These are phyloP conservation scores for Cheilosia grossa DNA, from an alignment of 2,888 invertebrate species.

Conservation along the genomic window DNA sequence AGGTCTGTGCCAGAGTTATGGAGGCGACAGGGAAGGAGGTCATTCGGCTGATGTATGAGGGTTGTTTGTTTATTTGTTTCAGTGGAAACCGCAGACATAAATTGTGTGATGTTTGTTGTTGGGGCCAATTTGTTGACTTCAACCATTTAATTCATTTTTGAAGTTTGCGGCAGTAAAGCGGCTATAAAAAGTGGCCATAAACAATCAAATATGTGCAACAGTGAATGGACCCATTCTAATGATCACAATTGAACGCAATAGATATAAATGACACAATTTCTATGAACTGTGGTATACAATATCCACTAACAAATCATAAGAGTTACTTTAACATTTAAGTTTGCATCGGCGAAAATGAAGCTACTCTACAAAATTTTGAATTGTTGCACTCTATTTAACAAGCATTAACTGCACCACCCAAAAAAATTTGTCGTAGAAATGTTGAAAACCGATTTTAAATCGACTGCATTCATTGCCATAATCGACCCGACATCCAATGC, in stretches of 20 bases:
- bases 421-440: too few relatives aligned
- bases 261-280: background rate
- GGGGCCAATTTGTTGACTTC: slow-evolving; percentile 38
- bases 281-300: too few relatives aligned
- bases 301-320: too few relatives aligned
- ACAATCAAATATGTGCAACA: slow-evolving; percentile 6
- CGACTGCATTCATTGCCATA: too few relatives aligned
- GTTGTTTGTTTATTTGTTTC: slow-evolving; percentile 50
- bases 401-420: too few relatives aligned
- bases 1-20: slow-evolving; percentile 27
- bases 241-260: background rate
- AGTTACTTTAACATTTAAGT: too few relatives aligned
- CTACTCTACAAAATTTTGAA: too few relatives aligned
- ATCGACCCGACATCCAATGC: too few relatives aligned
- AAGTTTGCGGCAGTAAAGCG: background rate
- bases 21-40: slow-evolving; percentile 35
- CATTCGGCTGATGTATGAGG: slow-evolving; percentile 30
- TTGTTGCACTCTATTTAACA: too few relatives aligned
- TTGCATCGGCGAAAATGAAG: too few relatives aligned
- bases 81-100: slow-evolving; percentile 42
- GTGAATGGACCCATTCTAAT: slow-evolving; percentile 29
- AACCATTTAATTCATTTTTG: slow-evolving; percentile 30
- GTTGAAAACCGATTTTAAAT: too few relatives aligned
- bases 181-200: background rate
- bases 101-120: slow-evolving; percentile 45